Conservation (phyloP, 1,140 invertebrate genomes). For the Mycetomoellerius zeteki region DNA sequence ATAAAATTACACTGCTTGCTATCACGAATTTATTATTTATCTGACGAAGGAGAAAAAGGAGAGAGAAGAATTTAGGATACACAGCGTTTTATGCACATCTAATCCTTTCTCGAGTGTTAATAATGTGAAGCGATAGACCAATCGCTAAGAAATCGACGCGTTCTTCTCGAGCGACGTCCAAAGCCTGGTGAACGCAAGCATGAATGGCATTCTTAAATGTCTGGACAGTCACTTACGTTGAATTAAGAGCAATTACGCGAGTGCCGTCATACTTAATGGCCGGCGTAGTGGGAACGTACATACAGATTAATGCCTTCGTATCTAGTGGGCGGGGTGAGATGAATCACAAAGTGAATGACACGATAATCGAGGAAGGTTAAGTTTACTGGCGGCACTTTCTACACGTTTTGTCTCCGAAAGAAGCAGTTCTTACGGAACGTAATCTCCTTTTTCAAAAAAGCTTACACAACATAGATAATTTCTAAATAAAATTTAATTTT, state of each 20-base stretch:
- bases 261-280: constrained; percentile 78
- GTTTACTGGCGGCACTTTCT: constrained; percentile 62
- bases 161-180: neutral
- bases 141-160: constrained; percentile 13
- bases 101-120: neutral
- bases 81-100: neutral
- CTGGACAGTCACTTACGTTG: constrained; percentile 73
- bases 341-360: constrained; percentile 82
- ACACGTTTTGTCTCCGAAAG: neutral
- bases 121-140: neutral
- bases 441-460: neutral
- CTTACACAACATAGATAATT: neutral
- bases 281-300: constrained; percentile 49
- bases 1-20: neutral
- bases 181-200: constrained; percentile 30
- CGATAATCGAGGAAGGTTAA: constrained; percentile 76
- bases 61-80: neutral
- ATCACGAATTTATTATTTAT: neutral
- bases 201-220: constrained; percentile 75
- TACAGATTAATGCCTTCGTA: constrained; percentile 68
- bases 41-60: neutral
- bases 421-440: neutral
- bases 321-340: constrained; percentile 72
- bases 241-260: constrained; percentile 83
- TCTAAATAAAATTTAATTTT: neutral